Base-by-base conservation (phyloP, 2,797 vertebrate genomes). In the Leptodactylus fallax region DNA sequence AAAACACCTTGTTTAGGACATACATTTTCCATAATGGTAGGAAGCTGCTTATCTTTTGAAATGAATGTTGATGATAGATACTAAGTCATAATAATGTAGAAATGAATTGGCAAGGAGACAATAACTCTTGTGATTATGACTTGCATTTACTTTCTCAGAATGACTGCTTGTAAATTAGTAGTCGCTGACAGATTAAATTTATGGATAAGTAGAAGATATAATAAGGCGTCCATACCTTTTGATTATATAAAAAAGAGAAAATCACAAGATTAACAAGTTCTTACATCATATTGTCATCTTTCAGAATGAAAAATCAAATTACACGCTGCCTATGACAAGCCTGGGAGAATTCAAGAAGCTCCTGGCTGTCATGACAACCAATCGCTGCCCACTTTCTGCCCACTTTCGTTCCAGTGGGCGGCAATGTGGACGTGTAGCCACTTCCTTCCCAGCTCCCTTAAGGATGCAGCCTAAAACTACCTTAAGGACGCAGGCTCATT, bases 141-240 rank as follows among this genome's bases (percentile, higher is more conserved):
- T 23, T 86, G 58, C 17, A 45, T 85, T 80, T 14, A 71, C 13
- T 69, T 56, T 79, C 85, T 58, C 36, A 14, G 77, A 86, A 49
- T 65, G 6, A 63, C n/a, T 49, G 49, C 16, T 47, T 47, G n/a
- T 80, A 79, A 67, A 86, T 86, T 86, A 21, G 53, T 19, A 55
- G 51, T 71, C 69, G 85, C 23, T 80, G 77, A 69, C 63, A 67
- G 85, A 17, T 36, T 19, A n/a, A 51, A 11, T 36, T n/a, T 67
- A 86, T 51, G 61, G 67, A 56, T 78, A 23, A 55, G 49, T 51
- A 51, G 12, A 65, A 25, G 25, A 63, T 27, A 17, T 25, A 49
- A 47, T 12, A 82, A 67, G 65, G 49, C 8, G 11, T n/a, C 61
- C n/a, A n/a, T 23, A 23, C n/a, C n/a, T 25, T 67, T 67, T 12